phyloP scores from a whole-genome alignment of 1,140 invertebrate species.

The Gonioctena quinquepunctata region DNA sequence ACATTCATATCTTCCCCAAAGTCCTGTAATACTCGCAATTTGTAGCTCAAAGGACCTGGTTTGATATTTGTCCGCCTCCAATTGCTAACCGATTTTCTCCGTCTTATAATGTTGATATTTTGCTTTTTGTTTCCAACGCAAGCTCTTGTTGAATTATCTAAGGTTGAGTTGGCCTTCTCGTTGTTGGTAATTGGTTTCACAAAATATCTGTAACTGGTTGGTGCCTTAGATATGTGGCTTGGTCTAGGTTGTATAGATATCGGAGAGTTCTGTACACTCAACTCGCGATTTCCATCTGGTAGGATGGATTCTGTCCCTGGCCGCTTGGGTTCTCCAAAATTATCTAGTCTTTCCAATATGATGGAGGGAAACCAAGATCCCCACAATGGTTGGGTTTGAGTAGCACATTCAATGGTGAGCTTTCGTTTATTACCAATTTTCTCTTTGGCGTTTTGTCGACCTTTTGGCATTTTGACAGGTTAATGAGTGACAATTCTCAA shows the following conservation, averaged over 20 bases:
- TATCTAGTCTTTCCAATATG: not conserved
- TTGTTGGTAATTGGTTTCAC: slow-evolving; percentile 22
- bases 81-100: not conserved
- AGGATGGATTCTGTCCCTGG: not conserved
- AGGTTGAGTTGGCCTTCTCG: slow-evolving; percentile 21
- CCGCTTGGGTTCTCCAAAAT: not conserved
- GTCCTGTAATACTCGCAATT: not conserved
- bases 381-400: not conserved
- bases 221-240: slow-evolving; percentile 9
- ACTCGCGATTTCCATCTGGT: not conserved
- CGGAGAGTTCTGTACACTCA: not conserved
- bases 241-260: not conserved
- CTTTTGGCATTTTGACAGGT: not conserved
- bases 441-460: not conserved
- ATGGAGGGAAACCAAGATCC: not conserved
- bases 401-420: not conserved
- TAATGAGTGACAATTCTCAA: too few relatives aligned
- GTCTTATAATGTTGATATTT: not conserved
- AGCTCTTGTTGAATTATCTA: not conserved
- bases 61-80: slow-evolving; percentile 3
- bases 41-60: slow-evolving; percentile 10
- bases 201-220: slow-evolving; percentile 9
- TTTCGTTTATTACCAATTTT: not conserved
- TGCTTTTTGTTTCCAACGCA: not conserved
- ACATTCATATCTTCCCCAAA: slow-evolving; percentile 1